Evolutionary conservation across 1,140 invertebrate species (phyloP).

Genomic region (Pseudomyrmex cubaensis): DNA sequence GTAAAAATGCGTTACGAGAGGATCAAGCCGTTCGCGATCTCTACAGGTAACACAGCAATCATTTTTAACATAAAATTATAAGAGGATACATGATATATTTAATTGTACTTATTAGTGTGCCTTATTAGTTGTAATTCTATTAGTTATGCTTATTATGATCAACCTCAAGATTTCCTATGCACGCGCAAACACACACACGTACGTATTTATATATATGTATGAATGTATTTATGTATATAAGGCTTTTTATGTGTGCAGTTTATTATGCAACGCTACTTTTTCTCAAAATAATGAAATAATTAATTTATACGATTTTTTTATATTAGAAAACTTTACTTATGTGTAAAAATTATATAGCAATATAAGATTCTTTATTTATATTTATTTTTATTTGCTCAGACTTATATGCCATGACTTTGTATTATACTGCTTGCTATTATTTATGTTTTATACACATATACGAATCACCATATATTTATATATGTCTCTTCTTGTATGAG

Average conservation of each 20-base stretch:
- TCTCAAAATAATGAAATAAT: slow-evolving; percentile 39
- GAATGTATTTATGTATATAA: slow-evolving; percentile 28
- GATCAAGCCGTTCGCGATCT: slow-evolving; percentile 84
- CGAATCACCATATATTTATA: background rate
- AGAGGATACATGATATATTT: slow-evolving; percentile 70
- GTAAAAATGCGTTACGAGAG: slow-evolving; percentile 83
- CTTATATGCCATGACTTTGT: slow-evolving; percentile 27
- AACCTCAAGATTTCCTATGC: slow-evolving; percentile 36
- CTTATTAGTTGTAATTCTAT: slow-evolving; percentile 47
- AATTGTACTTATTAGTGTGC: slow-evolving; percentile 70
- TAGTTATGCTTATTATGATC: slow-evolving; percentile 50
- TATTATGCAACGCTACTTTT: slow-evolving; percentile 37
- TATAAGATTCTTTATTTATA: background rate
- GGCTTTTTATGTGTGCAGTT: slow-evolving; percentile 22
- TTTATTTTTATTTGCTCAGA: slow-evolving; percentile 15
- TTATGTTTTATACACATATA: slow-evolving; percentile 3
- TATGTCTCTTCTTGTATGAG: slow-evolving; percentile 10
- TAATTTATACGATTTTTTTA: slow-evolving; percentile 34
- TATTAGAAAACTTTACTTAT: too few species aligned
- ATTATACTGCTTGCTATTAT: background rate
- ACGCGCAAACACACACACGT: too few species aligned
- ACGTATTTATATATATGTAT: too few species aligned
- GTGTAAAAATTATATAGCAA: too few species aligned
- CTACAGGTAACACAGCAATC: slow-evolving; percentile 83
- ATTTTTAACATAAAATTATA: slow-evolving; percentile 50